These are phyloP conservation scores for Cygnus olor DNA, from an alignment of 2,797 vertebrate species.

Conservation along the genomic window DNA sequence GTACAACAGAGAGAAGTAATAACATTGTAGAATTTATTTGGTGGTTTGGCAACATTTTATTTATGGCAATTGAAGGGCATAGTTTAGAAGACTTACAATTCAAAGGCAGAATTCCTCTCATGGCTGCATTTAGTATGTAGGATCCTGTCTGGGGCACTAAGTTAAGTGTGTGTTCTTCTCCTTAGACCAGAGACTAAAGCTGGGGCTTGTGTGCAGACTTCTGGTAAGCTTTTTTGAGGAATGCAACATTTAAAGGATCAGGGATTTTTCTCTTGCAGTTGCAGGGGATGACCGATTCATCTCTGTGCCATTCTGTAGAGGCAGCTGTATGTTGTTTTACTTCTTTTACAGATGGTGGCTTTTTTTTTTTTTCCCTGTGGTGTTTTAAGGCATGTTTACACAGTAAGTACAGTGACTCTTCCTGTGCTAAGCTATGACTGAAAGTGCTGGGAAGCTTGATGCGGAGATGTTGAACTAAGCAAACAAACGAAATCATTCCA, in stretches of 20 bases:
- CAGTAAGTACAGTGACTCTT: background rate
- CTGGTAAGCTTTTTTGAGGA: background rate
- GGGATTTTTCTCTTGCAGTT: background rate
- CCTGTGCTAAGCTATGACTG: background rate
- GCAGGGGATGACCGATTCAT: background rate
- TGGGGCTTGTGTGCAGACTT: fast-evolving
- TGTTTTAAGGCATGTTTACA: background rate
- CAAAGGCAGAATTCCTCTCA: background rate
- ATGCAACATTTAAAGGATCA: background rate
- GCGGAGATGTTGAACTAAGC: background rate
- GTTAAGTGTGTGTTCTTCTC: background rate
- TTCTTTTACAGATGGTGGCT: background rate
- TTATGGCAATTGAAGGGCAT: background rate
- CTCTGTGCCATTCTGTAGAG: background rate
- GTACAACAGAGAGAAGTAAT: background rate
- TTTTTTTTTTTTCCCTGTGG: background rate
- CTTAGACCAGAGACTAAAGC: background rate
- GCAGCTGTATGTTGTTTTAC: background rate
- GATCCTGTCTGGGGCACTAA: background rate
- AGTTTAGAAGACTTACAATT: background rate
- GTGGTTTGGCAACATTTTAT: constrained; percentile 13
- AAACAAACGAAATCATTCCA: background rate
- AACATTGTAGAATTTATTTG: background rate
- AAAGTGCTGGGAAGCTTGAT: background rate
- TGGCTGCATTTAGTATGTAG: background rate